Conservation (phyloP, 2,888 invertebrate genomes). For the Metopia argyrocephala region DNA sequence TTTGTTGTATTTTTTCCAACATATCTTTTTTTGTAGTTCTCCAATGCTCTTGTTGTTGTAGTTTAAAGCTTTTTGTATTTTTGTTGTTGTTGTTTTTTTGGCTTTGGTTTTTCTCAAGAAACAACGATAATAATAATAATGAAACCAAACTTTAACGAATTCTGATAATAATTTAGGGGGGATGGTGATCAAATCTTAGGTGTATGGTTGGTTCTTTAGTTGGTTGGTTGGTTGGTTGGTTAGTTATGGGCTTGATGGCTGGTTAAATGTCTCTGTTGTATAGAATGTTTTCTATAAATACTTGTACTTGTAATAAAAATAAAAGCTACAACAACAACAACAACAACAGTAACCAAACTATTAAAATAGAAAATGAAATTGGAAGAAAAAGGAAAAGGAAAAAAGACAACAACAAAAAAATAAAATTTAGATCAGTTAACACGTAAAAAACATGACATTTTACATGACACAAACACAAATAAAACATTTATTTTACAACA, state of each 20-base stretch:
- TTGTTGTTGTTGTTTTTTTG: slow-evolving; percentile 39
- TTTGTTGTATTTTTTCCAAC: slow-evolving; percentile 50
- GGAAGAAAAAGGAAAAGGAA: slow-evolving; percentile 45
- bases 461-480: slow-evolving; percentile 68
- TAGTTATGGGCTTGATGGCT: too few relatives aligned
- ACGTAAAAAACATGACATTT: slow-evolving; percentile 74
- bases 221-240: neutral
- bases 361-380: slow-evolving; percentile 68
- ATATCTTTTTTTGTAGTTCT: too few relatives aligned
- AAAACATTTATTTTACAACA: slow-evolving; percentile 63
- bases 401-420: slow-evolving; percentile 37
- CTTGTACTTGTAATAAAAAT: slow-evolving; percentile 37
- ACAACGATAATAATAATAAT: slow-evolving; percentile 1
- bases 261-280: slow-evolving; percentile 26
- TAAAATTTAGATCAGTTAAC: slow-evolving; percentile 76
- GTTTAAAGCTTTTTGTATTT: neutral
- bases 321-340: slow-evolving; percentile 12
- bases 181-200: slow-evolving; percentile 13
- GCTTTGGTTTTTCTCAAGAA: slow-evolving; percentile 37
- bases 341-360: slow-evolving; percentile 13
- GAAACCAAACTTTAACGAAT: too few relatives aligned
- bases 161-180: slow-evolving; percentile 64
- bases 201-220: neutral
- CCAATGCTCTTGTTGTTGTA: too few relatives aligned
- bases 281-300: slow-evolving; percentile 57